Percentiles rank a stretch among this genome's conserved stretches.
These are phyloP conservation scores for Semicossyphus pulcher DNA, from an alignment of 2,113 vertebrate species.

Conservation along the genomic window DNA sequence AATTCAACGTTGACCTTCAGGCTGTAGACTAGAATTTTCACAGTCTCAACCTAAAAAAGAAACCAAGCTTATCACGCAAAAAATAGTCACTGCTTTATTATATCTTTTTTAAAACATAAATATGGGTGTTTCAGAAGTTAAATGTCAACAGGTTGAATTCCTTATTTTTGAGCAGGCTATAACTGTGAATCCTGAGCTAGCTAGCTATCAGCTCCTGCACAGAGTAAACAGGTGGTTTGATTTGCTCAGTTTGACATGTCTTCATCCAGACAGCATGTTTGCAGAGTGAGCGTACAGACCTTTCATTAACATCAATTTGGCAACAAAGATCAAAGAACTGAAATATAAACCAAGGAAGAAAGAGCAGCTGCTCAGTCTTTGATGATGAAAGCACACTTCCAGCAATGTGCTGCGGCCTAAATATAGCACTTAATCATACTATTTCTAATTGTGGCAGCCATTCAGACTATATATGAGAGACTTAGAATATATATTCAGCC, in stretches of 20 bases:
- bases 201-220: conserved; percentile 35
- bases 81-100: background rate
- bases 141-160: background rate
- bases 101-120: too few species aligned
- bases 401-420: conserved; percentile 40
- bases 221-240: conserved; percentile 57
- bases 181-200: conserved; percentile 17
- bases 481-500: conserved; percentile 37
- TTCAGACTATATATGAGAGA: conserved; percentile 31
- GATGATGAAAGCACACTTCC: conserved; percentile 64
- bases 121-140: background rate
- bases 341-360: conserved; percentile 50
- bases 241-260: conserved; percentile 60
- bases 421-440: conserved; percentile 64
- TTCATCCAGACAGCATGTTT: conserved; percentile 50
- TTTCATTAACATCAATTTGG: conserved; percentile 69
- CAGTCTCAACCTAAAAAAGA: too few species aligned
- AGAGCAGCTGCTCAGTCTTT: conserved; percentile 47
- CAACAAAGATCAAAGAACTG: conserved; percentile 65
- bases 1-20: too few species aligned
- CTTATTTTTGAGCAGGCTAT: conserved; percentile 20
- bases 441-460: conserved; percentile 54
- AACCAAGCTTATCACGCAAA: background rate
- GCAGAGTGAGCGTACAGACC: conserved; percentile 36
- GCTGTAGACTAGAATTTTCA: background rate